Evolutionary conservation across 1,140 invertebrate species (phyloP).

Genomic region (Hetaerina americana): DNA sequence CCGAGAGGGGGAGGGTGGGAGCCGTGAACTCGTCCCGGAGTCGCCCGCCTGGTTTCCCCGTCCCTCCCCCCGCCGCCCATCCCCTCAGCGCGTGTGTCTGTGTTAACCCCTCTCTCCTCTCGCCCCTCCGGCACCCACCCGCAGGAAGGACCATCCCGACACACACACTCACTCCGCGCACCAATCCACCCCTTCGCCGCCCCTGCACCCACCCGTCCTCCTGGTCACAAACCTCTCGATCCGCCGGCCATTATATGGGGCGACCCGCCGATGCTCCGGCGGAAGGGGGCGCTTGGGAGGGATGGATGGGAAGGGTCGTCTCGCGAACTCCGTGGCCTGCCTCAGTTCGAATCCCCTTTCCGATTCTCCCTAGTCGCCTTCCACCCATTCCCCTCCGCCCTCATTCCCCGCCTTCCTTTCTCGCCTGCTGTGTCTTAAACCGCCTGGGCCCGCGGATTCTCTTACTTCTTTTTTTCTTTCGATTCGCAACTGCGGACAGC

Average conservation of each 20-base stretch:
- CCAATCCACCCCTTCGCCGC: constrained; percentile 1
- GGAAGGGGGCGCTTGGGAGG: background rate
- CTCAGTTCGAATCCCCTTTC: background rate
- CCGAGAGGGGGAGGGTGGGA: constrained; percentile 18
- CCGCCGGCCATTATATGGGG: constrained; percentile 15
- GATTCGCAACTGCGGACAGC: too few relatives aligned
- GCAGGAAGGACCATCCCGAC: too few relatives aligned
- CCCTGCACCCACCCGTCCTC: constrained; percentile 9
- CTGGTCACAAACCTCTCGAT: constrained; percentile 18
- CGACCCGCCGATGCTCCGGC: background rate
- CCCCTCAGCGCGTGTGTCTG: background rate
- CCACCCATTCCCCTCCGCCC: background rate
- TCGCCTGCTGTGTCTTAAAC: background rate
- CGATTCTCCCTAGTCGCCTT: background rate
- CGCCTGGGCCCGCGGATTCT: too few relatives aligned
- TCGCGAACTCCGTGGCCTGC: background rate
- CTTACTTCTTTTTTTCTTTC: too few relatives aligned
- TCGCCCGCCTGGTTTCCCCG: constrained; percentile 24
- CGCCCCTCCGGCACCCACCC: background rate
- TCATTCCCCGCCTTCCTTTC: background rate
- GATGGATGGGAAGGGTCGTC: too few relatives aligned
- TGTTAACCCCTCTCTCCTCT: too few relatives aligned
- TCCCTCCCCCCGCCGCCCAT: constrained; percentile 19
- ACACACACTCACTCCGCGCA: constrained; percentile 13
- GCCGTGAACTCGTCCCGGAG: constrained; percentile 27